Conservation (phyloP, 2,113 vertebrate species). For the Pomatorhinus ruficollis region DNA sequence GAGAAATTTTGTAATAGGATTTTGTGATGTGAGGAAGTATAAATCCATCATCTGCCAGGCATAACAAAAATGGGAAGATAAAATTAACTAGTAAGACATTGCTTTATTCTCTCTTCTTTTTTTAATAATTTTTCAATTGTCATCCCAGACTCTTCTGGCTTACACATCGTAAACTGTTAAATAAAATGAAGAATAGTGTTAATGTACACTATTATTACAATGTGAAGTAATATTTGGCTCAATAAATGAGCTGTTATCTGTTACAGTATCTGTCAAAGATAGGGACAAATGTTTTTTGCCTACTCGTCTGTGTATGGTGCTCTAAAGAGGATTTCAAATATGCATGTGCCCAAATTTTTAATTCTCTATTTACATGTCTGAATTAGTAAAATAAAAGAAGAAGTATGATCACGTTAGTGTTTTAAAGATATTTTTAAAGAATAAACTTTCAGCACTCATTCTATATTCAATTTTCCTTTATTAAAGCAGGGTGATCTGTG, state of each 20-base stretch:
- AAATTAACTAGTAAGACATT: neutral
- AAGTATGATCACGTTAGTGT: neutral
- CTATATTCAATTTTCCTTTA: neutral
- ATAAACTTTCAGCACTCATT: neutral
- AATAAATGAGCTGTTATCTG: neutral
- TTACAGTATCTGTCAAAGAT: neutral
- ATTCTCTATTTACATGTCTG: neutral
- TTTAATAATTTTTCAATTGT: neutral
- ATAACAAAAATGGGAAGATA: neutral
- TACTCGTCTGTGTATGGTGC: neutral
- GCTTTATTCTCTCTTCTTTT: neutral
- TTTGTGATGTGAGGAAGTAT: neutral
- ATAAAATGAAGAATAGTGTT: slow-evolving; percentile 15
- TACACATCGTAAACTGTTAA: slow-evolving; percentile 15
- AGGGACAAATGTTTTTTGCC: neutral
- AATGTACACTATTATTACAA: neutral
- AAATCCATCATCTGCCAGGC: neutral
- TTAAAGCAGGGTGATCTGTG: neutral
- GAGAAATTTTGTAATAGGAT: slow-evolving; percentile 8
- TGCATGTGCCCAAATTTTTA: neutral
- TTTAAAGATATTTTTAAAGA: neutral
- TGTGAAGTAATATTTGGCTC: slow-evolving; percentile 37
- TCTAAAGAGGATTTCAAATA: neutral
- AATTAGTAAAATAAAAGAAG: neutral
- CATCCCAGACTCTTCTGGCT: neutral